Conservation (phyloP, 1,140 invertebrate species). For the Hetaerina americana region DNA sequence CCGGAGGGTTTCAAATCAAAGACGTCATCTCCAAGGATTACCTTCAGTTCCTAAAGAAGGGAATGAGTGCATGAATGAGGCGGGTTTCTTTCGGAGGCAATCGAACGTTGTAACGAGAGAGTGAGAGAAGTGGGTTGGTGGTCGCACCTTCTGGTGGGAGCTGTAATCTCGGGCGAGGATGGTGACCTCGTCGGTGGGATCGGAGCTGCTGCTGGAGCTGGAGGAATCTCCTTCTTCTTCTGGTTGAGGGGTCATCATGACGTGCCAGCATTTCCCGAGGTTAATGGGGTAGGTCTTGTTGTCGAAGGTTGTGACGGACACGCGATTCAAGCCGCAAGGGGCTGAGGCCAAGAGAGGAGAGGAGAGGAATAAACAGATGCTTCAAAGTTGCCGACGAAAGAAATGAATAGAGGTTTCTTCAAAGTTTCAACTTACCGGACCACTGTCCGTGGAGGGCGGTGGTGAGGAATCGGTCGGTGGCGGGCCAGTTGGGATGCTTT, state of each 20-base stretch:
- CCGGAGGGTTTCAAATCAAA: conserved; percentile 21
- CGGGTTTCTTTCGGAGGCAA: too few species aligned
- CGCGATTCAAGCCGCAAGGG: conserved; percentile 41
- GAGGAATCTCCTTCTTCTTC: conserved; percentile 19
- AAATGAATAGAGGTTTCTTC: too few species aligned
- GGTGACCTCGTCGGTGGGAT: conserved; percentile 23
- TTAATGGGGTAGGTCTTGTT: conserved; percentile 37
- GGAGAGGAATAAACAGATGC: too few species aligned
- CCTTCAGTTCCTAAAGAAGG: conserved; percentile 25
- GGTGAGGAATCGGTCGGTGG: conserved; percentile 25
- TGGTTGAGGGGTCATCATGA: conserved; percentile 38
- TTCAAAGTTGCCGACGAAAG: too few species aligned
- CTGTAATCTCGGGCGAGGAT: conserved; percentile 28
- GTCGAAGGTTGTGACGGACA: conserved; percentile 43
- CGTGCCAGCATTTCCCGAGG: conserved; percentile 42
- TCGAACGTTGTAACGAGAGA: neutral
- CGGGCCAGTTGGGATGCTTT: conserved; percentile 29
- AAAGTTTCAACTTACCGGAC: neutral
- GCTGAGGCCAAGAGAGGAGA: conserved; percentile 31
- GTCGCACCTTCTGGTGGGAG: conserved; percentile 20
- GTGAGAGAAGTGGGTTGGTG: neutral
- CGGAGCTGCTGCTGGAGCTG: conserved; percentile 14
- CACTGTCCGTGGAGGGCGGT: neutral
- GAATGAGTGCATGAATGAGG: neutral
- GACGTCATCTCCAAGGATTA: conserved; percentile 23